Base-by-base conservation (phyloP, 2,113 vertebrate species). In the Pedetes capensis region DNA sequence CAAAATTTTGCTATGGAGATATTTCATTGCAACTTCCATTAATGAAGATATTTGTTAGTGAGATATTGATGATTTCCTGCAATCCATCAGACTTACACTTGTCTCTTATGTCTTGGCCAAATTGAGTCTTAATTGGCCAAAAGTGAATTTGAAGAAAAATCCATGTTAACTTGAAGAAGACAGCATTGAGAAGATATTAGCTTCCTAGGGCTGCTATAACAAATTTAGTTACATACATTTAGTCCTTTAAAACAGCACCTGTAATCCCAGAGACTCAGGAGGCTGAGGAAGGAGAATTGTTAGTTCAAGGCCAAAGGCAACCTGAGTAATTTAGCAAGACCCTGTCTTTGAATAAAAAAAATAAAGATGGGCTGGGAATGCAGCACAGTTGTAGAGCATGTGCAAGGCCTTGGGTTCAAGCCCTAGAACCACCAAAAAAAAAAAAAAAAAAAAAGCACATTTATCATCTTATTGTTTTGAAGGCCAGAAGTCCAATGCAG, bases 111-210 rank as follows among this genome's bases (percentile, higher is more conserved):
- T 57, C 39, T 88, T 44, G 23, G 55, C 23, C 39, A 87, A n/a
- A 83, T 78, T 91, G 82, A 95, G 11, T 11, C 2, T 34, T 34
- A 55, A 32, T 0, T 78, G 68, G n/a, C 55, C 39, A 93, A 91
- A 92, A 82, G 37, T 57, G 61, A 79, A 94, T 71, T 47, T 93
- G 89, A 91, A 83, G 37, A 88, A 83, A 82, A 89, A 37, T 79
- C 18, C 44, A 20, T 57, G 29, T 55, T 51, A 57, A 51, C 34
- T 69, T 9, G 39, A 92, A 96, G 55, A 81, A 37, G 34, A 64
- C 3, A 14, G 49, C 13, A 8, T n/a, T n/a, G n/a, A 82, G 51
- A 27, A 71, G 25, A 10, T 79, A 51, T n/a, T 72, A 32, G 39
- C 55, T 95, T 87, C 25, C 6, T 44, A n/a, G 20, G 6, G 12